These are phyloP conservation scores for Apodemia hepburni DNA, from an alignment of 2,888 invertebrate species.

Conservation along the genomic window DNA sequence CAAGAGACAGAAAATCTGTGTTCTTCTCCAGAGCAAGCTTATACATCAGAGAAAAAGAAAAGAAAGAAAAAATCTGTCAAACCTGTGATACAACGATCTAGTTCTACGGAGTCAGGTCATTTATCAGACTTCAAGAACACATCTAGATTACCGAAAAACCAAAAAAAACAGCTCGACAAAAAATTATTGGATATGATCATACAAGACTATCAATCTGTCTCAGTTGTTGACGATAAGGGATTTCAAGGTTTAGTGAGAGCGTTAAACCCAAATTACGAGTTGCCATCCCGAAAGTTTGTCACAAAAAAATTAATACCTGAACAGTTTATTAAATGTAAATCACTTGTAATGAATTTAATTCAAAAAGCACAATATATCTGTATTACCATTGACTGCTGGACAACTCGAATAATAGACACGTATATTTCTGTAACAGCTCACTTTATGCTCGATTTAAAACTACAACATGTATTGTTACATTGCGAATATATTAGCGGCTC, in stretches of 20 bases:
- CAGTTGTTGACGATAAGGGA: background rate
- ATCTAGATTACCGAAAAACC: too few species aligned
- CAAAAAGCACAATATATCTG: conserved; percentile 7
- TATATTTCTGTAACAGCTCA: conserved; percentile 10
- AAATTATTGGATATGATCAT: background rate
- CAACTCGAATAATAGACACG: background rate
- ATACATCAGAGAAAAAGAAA: too few species aligned
- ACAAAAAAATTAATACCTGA: too few species aligned
- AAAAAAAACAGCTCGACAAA: background rate
- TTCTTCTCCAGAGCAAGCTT: too few species aligned
- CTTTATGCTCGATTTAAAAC: background rate
- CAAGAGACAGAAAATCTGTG: too few species aligned
- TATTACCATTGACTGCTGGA: conserved; percentile 12
- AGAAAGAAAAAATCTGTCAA: too few species aligned
- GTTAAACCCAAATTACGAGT: background rate
- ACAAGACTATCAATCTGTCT: background rate
- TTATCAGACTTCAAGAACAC: too few species aligned
- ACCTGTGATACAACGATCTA: too few species aligned
- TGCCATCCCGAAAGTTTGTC: too few species aligned
- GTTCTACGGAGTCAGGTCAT: too few species aligned
- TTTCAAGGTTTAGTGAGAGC: background rate
- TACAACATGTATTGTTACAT: too few species aligned
- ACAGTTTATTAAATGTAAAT: background rate
- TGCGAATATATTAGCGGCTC: too few species aligned
- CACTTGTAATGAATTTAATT: background rate